Base-by-base conservation (phyloP, 2,113 vertebrate species). In the Bubo blakistoni region DNA sequence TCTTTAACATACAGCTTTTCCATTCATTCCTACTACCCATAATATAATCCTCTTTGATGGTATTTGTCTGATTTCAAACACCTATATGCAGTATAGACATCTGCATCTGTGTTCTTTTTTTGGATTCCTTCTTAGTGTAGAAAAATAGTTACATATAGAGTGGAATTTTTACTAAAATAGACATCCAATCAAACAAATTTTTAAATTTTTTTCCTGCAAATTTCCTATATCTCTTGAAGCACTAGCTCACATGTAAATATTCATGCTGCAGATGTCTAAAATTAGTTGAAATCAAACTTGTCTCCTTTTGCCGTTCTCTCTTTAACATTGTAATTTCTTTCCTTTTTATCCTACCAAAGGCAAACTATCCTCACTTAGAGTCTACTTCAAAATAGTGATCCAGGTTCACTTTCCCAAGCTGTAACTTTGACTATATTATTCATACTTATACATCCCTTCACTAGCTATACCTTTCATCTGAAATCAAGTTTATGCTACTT, bases 221-320 rank as follows among this genome's bases (percentile, higher is more conserved):
- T 14, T 65, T 88, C 24, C 62, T 90, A 18, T 61, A 73, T 90
- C 36, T 82, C 44, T 86, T 88, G 63, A 70, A 58, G 5, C 27
- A 88, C 62, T 88, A 86, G 17, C 22, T 88, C 30, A 49, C 78
- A 49, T 84, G 55, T 78, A 96, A 95, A 91, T 84, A 85, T 87
- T 89, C 83, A 89, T 87, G 77, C 51, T 78, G 40, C n/a, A 67
- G 67, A 71, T 88, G 29, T 83, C 83, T 95, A 88, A 92, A 95
- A 91, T 94, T 86, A 94, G 63, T 32, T 78, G 25, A 94, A 95
- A 86, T 73, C 58, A 74, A 74, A 58, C 38, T 73, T 38, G 3
- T 47, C 25, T 81, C 12, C 30, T 92, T 88, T 92, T 70, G 17
- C 27, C 3, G 69, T 90, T 94, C 42, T 59, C 6, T 87, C 61